A percentile compares a stretch with the other conserved stretches of the same genome.
Conservation (phyloP, 2,113 vertebrate genomes). For the Campylomormyrus numenius region DNA sequence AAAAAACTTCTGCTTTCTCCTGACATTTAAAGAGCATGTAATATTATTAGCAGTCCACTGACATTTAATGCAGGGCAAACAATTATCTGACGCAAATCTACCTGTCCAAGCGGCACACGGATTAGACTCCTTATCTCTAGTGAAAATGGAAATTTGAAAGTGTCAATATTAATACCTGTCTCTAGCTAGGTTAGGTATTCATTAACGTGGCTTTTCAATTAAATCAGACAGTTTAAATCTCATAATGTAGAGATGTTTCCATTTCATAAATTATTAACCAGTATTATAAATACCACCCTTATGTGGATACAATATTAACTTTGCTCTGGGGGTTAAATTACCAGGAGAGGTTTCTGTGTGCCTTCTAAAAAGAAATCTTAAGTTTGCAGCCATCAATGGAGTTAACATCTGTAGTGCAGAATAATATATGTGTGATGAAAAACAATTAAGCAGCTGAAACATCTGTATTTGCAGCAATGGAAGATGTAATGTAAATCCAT, state of each 20-base stretch:
- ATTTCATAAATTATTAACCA: background rate
- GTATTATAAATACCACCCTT: background rate
- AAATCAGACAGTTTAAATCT: background rate
- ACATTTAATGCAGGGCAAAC: background rate
- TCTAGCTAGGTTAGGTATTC: background rate
- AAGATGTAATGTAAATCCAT: background rate
- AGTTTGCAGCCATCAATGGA: background rate
- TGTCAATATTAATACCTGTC: background rate
- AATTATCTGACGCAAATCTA: background rate
- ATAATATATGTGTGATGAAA: background rate
- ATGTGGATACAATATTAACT: background rate
- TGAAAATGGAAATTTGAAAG: background rate
- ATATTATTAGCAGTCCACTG: background rate
- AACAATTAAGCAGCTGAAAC: background rate
- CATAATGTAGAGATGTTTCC: background rate
- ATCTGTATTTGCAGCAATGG: background rate
- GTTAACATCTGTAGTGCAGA: background rate
- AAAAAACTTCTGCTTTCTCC: background rate
- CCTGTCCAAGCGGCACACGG: background rate
- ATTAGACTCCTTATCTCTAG: background rate
- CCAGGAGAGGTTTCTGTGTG: background rate
- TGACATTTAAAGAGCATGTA: background rate
- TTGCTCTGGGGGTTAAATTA: background rate
- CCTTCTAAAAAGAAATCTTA: background rate
- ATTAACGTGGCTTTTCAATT: background rate